Conservation (phyloP, 1,140 invertebrate genomes). For the Acyrthosiphon pisum region DNA sequence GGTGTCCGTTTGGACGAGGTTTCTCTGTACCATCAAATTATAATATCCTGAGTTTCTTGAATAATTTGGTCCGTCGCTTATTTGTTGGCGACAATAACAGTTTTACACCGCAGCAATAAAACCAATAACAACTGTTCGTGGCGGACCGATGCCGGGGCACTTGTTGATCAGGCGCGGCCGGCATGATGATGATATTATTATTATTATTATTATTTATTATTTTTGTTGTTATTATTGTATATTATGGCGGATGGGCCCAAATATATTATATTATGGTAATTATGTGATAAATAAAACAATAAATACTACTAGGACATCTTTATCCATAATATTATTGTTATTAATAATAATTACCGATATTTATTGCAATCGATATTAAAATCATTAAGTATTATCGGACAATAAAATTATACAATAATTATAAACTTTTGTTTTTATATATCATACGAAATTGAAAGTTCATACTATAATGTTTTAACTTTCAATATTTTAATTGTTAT, state of each 20-base stretch:
- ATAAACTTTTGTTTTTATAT: neutral
- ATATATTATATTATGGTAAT: neutral
- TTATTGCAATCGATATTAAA: neutral
- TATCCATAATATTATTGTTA: neutral
- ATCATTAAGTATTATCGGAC: neutral
- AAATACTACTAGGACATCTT: neutral
- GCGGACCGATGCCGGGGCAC: neutral
- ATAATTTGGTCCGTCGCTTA: neutral
- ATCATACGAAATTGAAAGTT: neutral
- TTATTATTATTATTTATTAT: neutral
- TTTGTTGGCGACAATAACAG: neutral
- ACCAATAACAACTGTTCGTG: neutral
- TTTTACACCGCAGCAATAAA: neutral
- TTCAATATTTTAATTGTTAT: no score
- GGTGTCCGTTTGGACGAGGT: no score
- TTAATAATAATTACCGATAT: neutral
- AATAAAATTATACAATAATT: neutral
- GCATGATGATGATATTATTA: neutral
- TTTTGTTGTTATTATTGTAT: neutral
- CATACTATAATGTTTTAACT: neutral
- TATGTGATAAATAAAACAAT: neutral
- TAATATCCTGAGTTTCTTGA: neutral
- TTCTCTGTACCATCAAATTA: no score
- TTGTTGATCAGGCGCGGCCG: neutral
- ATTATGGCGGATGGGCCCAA: no score